Evolutionary conservation across 1,140 invertebrate genomes (phyloP).

Genomic region (Apis florea): DNA sequence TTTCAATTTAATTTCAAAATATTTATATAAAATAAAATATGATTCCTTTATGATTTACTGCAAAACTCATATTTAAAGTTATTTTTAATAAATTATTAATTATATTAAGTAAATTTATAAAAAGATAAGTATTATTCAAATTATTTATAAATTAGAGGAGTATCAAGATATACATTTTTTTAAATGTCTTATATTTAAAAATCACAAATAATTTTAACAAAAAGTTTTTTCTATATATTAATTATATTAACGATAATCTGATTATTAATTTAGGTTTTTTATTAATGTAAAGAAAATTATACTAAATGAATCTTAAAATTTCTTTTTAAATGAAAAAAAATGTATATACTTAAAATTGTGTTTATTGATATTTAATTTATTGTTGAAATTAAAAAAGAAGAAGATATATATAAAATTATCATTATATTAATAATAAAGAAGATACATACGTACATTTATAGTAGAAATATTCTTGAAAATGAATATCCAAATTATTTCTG

Average conservation of each 20-base stretch:
- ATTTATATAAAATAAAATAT: neutral
- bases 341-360: neutral
- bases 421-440: neutral
- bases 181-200: too few species aligned
- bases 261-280: too few species aligned
- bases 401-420: neutral
- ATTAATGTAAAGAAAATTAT: too few species aligned
- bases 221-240: too few species aligned
- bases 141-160: too few species aligned
- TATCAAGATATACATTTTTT: too few species aligned
- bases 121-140: too few species aligned
- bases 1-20: neutral
- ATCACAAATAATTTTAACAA: too few species aligned
- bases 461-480: neutral
- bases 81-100: too few species aligned
- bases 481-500: neutral
- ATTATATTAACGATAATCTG: too few species aligned
- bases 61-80: neutral
- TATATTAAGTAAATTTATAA: too few species aligned
- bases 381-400: neutral
- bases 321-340: neutral
- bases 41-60: neutral
- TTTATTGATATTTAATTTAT: neutral
- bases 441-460: neutral
- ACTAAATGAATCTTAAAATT: too few species aligned